Conservation (phyloP, 1,140 invertebrate genomes). For the Rhopalosiphum maidis region DNA sequence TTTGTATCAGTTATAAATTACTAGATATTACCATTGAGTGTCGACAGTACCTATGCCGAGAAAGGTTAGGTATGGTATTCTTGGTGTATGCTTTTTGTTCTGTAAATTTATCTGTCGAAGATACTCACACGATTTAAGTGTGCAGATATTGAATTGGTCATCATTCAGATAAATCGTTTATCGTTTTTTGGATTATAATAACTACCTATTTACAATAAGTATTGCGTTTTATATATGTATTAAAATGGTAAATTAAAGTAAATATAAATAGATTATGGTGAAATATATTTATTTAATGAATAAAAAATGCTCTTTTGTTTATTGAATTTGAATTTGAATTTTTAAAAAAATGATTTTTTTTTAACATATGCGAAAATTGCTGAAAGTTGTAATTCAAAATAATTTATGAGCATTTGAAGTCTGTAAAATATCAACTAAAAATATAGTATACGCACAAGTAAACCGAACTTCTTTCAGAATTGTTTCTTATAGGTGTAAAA, state of each 20-base stretch:
- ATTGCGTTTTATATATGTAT: background rate
- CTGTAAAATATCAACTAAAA: background rate
- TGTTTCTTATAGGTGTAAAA: background rate
- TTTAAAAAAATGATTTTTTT: background rate
- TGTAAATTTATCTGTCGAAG: background rate
- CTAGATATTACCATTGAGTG: background rate
- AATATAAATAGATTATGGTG: background rate
- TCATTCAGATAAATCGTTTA: background rate
- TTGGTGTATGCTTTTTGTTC: background rate
- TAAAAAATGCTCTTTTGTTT: too few relatives aligned
- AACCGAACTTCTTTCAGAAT: background rate
- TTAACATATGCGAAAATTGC: background rate
- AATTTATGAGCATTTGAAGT: background rate
- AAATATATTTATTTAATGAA: background rate
- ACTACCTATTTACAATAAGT: background rate
- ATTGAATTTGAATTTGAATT: background rate
- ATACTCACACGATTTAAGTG: background rate
- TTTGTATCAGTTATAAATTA: slow-evolving; percentile 4
- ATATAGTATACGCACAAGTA: background rate
- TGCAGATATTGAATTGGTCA: background rate
- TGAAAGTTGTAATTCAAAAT: background rate
- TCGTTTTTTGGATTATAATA: background rate
- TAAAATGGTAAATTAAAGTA: background rate
- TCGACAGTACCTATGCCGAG: background rate
- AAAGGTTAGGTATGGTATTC: background rate